Percentiles rank a stretch among this genome's conserved stretches.
Conservation (phyloP, 2,888 invertebrate species). For the Archaeoteleia sp. region DNA sequence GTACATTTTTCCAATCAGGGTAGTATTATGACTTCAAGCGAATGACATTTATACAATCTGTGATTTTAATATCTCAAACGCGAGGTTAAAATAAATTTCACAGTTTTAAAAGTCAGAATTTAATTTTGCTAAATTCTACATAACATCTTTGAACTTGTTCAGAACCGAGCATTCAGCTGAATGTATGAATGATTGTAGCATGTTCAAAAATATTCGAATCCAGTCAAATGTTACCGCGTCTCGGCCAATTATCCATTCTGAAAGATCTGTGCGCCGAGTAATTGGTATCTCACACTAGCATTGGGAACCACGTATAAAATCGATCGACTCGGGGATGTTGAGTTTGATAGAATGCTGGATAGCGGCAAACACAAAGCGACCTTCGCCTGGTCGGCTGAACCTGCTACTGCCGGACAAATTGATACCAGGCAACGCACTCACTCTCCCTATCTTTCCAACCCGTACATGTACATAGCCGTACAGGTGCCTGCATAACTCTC, state of each 20-base stretch:
- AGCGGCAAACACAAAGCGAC: slow-evolving; percentile 72
- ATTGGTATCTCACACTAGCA: slow-evolving; percentile 45
- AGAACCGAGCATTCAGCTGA: too few species aligned
- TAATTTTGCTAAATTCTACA: too few species aligned
- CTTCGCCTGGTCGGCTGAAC: slow-evolving; percentile 65
- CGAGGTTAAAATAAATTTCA: too few species aligned
- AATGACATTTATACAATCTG: too few species aligned
- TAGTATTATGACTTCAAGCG: too few species aligned
- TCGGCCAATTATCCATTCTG: slow-evolving; percentile 34
- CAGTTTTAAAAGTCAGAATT: too few species aligned
- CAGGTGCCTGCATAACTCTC: slow-evolving; percentile 47
- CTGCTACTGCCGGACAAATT: slow-evolving; percentile 70
- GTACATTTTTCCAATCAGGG: too few species aligned
- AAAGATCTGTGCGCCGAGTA: slow-evolving; percentile 30
- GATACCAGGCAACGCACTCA: slow-evolving; percentile 71
- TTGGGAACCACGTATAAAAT: slow-evolving; percentile 39
- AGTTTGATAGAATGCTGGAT: slow-evolving; percentile 72
- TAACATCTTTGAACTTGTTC: too few species aligned
- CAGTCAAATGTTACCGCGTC: neutral
- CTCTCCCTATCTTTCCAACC: slow-evolving; percentile 60
- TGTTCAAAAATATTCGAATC: neutral
- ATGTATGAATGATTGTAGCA: slow-evolving; percentile 7
- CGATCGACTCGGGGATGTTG: slow-evolving; percentile 53
- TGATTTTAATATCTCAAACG: too few species aligned
- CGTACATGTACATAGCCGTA: slow-evolving; percentile 20